phyloP scores from a whole-genome alignment of 1,140 invertebrate species.

The Apis laboriosa region DNA sequence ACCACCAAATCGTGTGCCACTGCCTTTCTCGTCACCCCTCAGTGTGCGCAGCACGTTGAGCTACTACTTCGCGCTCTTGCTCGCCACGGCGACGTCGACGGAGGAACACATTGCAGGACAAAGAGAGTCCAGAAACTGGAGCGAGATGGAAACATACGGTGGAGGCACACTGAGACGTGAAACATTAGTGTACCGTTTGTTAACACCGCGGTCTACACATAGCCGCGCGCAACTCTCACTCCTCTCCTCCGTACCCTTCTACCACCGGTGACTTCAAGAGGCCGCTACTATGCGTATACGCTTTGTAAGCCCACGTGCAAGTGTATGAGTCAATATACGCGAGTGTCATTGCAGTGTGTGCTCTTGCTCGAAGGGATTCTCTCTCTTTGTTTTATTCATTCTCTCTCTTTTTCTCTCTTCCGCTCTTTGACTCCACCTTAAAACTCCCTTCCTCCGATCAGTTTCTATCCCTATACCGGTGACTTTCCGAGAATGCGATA shows the following conservation, averaged over 20 bases:
- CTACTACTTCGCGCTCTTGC: slow-evolving; percentile 76
- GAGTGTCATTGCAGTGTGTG: slow-evolving; percentile 41
- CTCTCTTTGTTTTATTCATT: background rate
- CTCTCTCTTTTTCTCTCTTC: slow-evolving; percentile 17
- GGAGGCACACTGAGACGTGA: slow-evolving; percentile 78
- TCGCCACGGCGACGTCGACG: slow-evolving; percentile 68
- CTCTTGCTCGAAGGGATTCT: background rate
- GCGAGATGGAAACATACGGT: slow-evolving; percentile 55
- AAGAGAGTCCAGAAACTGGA: slow-evolving; percentile 29
- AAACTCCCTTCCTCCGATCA: slow-evolving; percentile 12
- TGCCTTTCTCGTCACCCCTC: slow-evolving; percentile 62
- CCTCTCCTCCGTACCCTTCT: slow-evolving; percentile 13
- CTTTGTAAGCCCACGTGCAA: slow-evolving; percentile 37
- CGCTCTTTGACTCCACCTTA: slow-evolving; percentile 47
- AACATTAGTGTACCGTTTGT: slow-evolving; percentile 81
- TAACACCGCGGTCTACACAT: slow-evolving; percentile 79
- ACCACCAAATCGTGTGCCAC: slow-evolving; percentile 50
- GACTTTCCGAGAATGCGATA: slow-evolving; percentile 63
- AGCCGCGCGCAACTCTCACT: slow-evolving; percentile 60
- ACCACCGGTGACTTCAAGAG: slow-evolving; percentile 39
- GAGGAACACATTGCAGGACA: slow-evolving; percentile 47
- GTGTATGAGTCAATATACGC: slow-evolving; percentile 33
- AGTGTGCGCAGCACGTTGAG: slow-evolving; percentile 62
- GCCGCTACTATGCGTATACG: slow-evolving; percentile 47
- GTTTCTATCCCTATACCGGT: slow-evolving; percentile 26